A percentile compares a stretch with the other conserved stretches of the same genome.
Conservation (phyloP, 1,140 invertebrate species). For the Pseudomyrmex concolor region DNA sequence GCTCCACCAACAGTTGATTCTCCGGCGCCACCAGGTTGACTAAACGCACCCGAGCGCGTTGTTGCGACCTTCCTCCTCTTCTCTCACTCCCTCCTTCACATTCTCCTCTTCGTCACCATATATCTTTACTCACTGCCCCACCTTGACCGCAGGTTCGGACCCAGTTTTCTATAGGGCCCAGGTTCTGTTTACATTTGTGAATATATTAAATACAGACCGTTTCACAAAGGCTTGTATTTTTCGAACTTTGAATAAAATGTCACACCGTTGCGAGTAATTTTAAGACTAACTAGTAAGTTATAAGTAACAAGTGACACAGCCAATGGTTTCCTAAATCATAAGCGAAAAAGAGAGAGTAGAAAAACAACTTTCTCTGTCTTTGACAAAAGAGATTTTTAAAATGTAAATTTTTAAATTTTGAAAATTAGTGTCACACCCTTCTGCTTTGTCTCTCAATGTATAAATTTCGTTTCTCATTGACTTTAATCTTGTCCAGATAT, state of each 20-base stretch:
- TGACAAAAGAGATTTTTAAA: too few species aligned
- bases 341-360: too few species aligned
- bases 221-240: neutral
- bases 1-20: slow-evolving; percentile 62
- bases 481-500: neutral
- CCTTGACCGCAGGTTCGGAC: slow-evolving; percentile 57
- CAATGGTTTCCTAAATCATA: too few species aligned
- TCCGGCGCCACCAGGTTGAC: slow-evolving; percentile 80
- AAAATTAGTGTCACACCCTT: too few species aligned
- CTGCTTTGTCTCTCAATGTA: too few species aligned
- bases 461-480: neutral
- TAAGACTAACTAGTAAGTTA: too few species aligned
- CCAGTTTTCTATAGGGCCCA: slow-evolving; percentile 29
- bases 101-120: neutral
- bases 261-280: too few species aligned
- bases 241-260: neutral
- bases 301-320: too few species aligned
- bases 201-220: too few species aligned
- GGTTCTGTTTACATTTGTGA: neutral
- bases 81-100: slow-evolving; percentile 52
- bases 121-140: slow-evolving; percentile 43
- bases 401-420: too few species aligned
- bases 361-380: too few species aligned
- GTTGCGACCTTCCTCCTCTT: slow-evolving; percentile 54
- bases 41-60: slow-evolving; percentile 68